Base-by-base conservation (phyloP, 2,797 vertebrate species). In the Myripristis murdjan region DNA sequence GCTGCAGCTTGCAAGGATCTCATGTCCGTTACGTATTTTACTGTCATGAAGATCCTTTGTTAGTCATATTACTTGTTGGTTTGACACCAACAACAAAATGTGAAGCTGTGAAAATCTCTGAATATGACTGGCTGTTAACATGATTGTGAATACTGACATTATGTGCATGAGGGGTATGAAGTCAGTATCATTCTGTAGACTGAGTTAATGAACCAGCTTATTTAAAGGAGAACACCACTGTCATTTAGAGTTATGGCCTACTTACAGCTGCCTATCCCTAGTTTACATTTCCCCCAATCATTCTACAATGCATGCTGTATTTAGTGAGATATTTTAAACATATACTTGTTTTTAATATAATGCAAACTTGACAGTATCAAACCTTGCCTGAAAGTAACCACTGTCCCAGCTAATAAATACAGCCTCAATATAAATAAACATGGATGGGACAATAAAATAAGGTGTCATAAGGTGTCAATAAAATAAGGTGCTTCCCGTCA, bases 11-110 rank as follows among this genome's bases (percentile, higher is more conserved):
- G 53, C 12, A 16, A 53, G 48, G 39, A 62, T 65, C 68, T 51
- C 33, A 65, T 75, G 75, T 31, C 9, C n/a, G 15, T 15, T 15
- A n/a, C 10, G 11, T 31, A 3, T 33, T 22, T 3, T 22, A 3
- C 11, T 54, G 26, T 54, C n/a, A 64, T 65, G 37, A 43, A 18
- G 54, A 72, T 76, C 26, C 15, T 35, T 11, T 56, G 52, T 67
- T 65, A 55, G 61, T 71, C 62, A 77, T 46, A 71, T 57, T 28
- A 62, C 22, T 48, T 16, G 0, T 6, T 59, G 64, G 35, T 55
- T 12, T 14, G 24, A 44, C n/a, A 24, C 18, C 23, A 73, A 0
- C 60, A 60, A 65, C 41, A 71, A 69, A 58, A 56, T n/a, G 26
- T 43, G 31, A n/a, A 52, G 2, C n/a, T 44, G 33, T 43, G 37